phyloP scores from a whole-genome alignment of 1,140 invertebrate genomes.

The Vanessa tameamea region DNA sequence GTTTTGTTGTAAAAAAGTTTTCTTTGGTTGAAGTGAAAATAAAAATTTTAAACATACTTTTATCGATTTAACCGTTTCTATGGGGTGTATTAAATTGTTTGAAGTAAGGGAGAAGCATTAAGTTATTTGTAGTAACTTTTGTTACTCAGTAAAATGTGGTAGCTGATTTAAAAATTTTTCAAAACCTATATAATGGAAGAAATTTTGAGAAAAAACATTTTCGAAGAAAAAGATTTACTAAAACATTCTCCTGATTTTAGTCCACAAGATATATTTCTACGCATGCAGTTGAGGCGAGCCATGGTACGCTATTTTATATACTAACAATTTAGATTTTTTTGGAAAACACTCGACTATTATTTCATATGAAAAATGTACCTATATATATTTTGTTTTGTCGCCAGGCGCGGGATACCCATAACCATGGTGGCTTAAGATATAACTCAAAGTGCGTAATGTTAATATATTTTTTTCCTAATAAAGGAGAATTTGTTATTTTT shows the following conservation, averaged over 20 bases:
- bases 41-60: not conserved
- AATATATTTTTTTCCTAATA: not conserved
- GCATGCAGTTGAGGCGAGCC: constrained; percentile 46
- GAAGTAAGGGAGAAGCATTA: not conserved
- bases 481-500: too few species aligned
- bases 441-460: constrained; percentile 23
- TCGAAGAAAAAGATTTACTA: constrained; percentile 40
- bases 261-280: constrained; percentile 41
- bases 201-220: constrained; percentile 49
- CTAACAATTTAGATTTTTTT: not conserved
- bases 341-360: not conserved
- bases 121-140: not conserved
- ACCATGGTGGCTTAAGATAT: constrained; percentile 27
- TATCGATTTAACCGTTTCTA: constrained; percentile 36
- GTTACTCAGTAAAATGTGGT: not conserved
- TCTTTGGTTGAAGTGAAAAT: not conserved
- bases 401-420: constrained; percentile 48
- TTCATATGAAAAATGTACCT: not conserved
- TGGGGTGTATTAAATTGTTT: constrained; percentile 13
- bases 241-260: constrained; percentile 50
- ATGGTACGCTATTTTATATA: constrained; percentile 32
- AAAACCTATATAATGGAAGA: constrained; percentile 44
- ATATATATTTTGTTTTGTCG: constrained; percentile 18
- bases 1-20: too few species aligned
- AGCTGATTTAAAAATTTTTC: not conserved